phyloP scores from a whole-genome alignment of 2,797 vertebrate genomes.

The Hippoglossus hippoglossus region DNA sequence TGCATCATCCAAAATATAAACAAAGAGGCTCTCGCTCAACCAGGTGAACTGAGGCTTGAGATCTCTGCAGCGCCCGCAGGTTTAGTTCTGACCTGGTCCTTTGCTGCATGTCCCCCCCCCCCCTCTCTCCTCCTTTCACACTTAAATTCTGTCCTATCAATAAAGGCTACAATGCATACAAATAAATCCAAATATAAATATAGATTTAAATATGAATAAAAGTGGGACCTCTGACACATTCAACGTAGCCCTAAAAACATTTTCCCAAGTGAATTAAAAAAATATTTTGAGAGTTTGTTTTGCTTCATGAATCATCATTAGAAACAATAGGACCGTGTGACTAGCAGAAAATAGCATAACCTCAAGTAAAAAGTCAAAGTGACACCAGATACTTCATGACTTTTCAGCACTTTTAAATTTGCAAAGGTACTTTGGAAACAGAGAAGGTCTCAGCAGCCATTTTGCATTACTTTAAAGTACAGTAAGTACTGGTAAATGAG shows the following conservation, averaged over 20 bases:
- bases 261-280: neutral
- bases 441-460: neutral
- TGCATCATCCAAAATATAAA: conserved; percentile 50
- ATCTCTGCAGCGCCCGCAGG: too few relatives aligned
- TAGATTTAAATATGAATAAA: neutral
- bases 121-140: too few relatives aligned
- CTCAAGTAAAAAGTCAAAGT: neutral
- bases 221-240: conserved; percentile 37
- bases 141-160: too few relatives aligned
- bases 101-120: too few relatives aligned
- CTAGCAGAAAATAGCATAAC: neutral
- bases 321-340: neutral
- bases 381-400: neutral
- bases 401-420: neutral
- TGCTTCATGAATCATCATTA: neutral
- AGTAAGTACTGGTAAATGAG: conserved; percentile 14
- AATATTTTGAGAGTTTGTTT: conserved; percentile 1
- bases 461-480: conserved; percentile 11
- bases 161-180: too few relatives aligned
- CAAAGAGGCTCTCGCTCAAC: too few relatives aligned
- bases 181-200: too few relatives aligned
- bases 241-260: neutral
- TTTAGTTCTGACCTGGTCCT: too few relatives aligned
- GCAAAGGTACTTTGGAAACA: neutral
- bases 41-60: too few relatives aligned